These are phyloP conservation scores for Acrocephalus scirpaceus DNA, from an alignment of 2,797 vertebrate species.

Conservation along the genomic window DNA sequence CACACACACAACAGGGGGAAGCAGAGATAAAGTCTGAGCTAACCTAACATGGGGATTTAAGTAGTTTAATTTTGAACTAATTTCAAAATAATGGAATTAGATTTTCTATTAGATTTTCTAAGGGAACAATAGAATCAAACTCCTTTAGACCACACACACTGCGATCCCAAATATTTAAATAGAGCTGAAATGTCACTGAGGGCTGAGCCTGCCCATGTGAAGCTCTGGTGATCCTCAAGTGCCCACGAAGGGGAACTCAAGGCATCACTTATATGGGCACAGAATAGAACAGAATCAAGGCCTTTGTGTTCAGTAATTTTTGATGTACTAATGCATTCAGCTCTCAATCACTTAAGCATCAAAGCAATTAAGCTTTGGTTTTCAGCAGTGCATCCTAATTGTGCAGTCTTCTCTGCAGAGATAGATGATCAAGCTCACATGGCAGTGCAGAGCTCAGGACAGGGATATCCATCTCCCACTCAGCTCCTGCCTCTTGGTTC, in stretches of 20 bases:
- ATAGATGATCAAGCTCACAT: background rate
- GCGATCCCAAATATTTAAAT: background rate
- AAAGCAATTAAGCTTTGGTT: slow-evolving; percentile 46
- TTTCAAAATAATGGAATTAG: background rate
- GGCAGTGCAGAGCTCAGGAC: background rate
- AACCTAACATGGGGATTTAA: background rate
- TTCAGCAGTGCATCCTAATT: slow-evolving; percentile 43
- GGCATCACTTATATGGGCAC: background rate
- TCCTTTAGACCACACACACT: background rate
- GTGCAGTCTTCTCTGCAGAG: background rate
- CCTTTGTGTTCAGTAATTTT: slow-evolving; percentile 30
- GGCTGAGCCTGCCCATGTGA: background rate
- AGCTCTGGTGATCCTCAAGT: background rate
- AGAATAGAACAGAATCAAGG: slow-evolving; percentile 11
- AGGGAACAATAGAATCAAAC: background rate
- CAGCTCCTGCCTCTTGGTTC: background rate
- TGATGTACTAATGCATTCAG: slow-evolving; percentile 31
- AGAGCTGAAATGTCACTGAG: background rate
- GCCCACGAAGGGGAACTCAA: background rate
- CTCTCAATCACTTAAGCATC: slow-evolving; percentile 51
- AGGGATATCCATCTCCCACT: background rate
- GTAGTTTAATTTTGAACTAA: background rate
- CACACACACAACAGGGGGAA: background rate
- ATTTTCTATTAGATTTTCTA: background rate
- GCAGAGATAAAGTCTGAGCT: background rate